Conservation (phyloP, 2,888 invertebrate genomes). For the Pogonocherus hispidulus region DNA sequence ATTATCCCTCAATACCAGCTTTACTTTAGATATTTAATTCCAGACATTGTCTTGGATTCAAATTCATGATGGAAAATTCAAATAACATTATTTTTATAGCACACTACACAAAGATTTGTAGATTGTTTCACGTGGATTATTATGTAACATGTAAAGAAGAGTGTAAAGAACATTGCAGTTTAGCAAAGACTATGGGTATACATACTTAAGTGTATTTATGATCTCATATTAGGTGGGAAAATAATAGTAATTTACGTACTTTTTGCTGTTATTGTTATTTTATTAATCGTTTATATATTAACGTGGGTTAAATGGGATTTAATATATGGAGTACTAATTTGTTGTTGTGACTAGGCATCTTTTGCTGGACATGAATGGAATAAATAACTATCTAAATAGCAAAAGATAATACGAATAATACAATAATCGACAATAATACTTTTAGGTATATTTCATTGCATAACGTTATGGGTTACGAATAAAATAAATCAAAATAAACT, state of each 20-base stretch:
- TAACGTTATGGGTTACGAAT: neutral
- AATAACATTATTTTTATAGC: no score
- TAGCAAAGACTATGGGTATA: neutral
- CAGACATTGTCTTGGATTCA: no score
- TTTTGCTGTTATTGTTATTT: neutral
- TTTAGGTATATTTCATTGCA: neutral
- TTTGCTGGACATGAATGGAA: neutral
- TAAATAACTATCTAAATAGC: neutral
- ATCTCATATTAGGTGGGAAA: neutral
- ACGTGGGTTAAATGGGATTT: neutral
- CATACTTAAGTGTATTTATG: neutral
- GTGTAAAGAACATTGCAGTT: neutral
- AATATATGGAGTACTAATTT: neutral
- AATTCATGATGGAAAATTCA: no score
- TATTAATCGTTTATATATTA: no score
- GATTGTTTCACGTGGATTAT: neutral
- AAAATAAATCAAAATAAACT: neutral
- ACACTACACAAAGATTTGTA: no score
- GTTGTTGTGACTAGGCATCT: no score
- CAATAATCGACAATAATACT: neutral
- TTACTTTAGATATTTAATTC: no score
- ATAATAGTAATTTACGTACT: neutral
- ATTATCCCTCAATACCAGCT: no score
- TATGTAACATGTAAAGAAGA: neutral
- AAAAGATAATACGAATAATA: neutral